Base-by-base conservation (phyloP, 2,797 vertebrate genomes). In the Acomys russatus region DNA sequence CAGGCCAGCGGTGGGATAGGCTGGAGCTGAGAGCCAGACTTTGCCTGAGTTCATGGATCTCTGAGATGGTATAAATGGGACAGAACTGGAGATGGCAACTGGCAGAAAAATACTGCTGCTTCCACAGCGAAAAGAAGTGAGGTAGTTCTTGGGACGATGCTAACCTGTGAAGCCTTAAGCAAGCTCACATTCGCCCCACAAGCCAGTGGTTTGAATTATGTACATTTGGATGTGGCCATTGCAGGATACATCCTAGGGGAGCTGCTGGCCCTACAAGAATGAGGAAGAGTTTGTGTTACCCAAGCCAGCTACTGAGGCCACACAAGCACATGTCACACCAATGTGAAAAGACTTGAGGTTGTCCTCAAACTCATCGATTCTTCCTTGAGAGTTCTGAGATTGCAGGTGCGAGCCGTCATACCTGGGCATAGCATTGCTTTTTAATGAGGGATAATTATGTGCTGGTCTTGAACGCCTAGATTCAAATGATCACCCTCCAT, bases 261-360 rank as follows among this genome's bases (percentile, higher is more conserved):
- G 30, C 68, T 49, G 54, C 15, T 71, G 87, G 78, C 44, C 68
- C 44, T 56, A 7, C 15, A n/a, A 63, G 44, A 63, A 51, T 10
- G 20, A 92, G 51, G 33, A 22, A 49, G 51, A 66, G 30, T 64
- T 73, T 11, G 17, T 20, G 54, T 33, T 22, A 51, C 9, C 11
- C 78, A 20, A 51, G 10, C 51, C 9, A 6, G 17, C 1, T 35
- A 79, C 64, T 6, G 15, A 77, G 33, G 38, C 15, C 35, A 28
- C 0, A 23, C 2, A 23, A 11, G 66, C 28, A 33, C 28, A 35
- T 9, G 56, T 30, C 28, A 1, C 1, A 17, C 33, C n/a, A 22
- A 20, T 51, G 38, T 18, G 23, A 35, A 51, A n/a, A 85, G 49
- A 22, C 33, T 28, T 66, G 38, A n/a, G 35, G 54, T 54, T 71